Evolutionary conservation across 2,888 invertebrate species (phyloP), one percentile per base, ranked within the genome.

Genomic region (Amiota communis): DNA sequence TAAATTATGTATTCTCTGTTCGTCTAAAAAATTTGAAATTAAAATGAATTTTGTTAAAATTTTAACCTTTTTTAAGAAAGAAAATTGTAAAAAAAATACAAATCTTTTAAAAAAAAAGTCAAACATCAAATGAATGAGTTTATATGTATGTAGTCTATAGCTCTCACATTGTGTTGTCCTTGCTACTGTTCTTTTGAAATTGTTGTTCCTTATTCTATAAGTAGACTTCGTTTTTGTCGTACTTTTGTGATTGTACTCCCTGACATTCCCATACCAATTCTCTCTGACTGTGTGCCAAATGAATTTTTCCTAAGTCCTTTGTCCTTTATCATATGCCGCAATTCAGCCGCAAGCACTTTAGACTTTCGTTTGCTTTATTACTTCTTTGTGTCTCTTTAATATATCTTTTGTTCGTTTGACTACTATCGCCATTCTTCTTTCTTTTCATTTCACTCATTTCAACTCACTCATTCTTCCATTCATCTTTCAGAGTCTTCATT

Each of bases 241-340:
- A 36, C 36, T 36, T 77, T 56, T 73, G 67, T 76, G 67, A 67
- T 23, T 73, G 61, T 75, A 20, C 17, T n/a, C 53, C 12, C 56
- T 64, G 72, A 71, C 23, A 23, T 23, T 36, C 36, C 36, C 36
- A 36, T 36, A 36, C 36, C 36, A 36, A 36, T 36, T 36, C n/a
- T n/a, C n/a, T n/a, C 36, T 36, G 36, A 36, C 36, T 36, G 71
- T 51, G 15, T 17, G 57, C 23, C 69, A 59, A 20, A 46, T 63
- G 46, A 36, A 63, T 63, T 63, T 63, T 36, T 36, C 36, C 36
- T 36, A 36, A 36, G 36, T 36, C 36, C 36, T 36, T 46, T 46
- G 63, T 46, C 46, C 46, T 63, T 63, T 63, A 63, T 63, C 63
- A 46, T 46, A 17, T 67, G 67, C 48, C 67, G 51, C n/a, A 23